These are phyloP conservation scores for Rhadinocentrus ornatus DNA, from an alignment of 2,797 vertebrate species.

Conservation along the genomic window DNA sequence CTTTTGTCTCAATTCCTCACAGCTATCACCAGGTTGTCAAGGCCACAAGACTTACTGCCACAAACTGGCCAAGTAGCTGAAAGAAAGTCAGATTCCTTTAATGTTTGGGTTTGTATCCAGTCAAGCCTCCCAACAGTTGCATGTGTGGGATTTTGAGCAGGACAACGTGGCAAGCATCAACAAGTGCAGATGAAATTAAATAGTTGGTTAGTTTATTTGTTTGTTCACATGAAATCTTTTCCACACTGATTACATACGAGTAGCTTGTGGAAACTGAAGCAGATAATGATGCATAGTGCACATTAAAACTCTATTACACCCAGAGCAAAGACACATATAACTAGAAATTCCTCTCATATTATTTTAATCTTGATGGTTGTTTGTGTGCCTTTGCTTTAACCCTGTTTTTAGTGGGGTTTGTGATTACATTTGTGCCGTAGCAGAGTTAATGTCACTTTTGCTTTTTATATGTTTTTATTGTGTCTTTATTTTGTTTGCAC, in stretches of 20 bases:
- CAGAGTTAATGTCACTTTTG: not conserved
- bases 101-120: not conserved
- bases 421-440: not conserved
- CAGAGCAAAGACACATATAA: not conserved
- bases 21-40: not conserved
- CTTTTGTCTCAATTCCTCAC: conserved; percentile 7
- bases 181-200: not conserved
- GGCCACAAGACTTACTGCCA: not conserved
- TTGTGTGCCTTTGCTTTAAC: not conserved
- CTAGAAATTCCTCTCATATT: not conserved
- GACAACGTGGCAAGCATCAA: not conserved
- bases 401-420: not conserved
- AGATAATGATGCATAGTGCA: too few species aligned
- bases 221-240: not conserved
- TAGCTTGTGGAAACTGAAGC: too few species aligned
- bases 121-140: accelerated
- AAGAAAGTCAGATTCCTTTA: not conserved
- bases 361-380: not conserved
- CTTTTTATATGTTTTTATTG: not conserved
- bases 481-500: not conserved
- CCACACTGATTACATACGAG: too few species aligned
- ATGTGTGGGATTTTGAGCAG: not conserved
- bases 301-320: too few species aligned
- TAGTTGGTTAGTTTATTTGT: not conserved
- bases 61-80: not conserved